phyloP scores from a whole-genome alignment of 2,113 vertebrate species.

The Thinocorus orbignyianus region DNA sequence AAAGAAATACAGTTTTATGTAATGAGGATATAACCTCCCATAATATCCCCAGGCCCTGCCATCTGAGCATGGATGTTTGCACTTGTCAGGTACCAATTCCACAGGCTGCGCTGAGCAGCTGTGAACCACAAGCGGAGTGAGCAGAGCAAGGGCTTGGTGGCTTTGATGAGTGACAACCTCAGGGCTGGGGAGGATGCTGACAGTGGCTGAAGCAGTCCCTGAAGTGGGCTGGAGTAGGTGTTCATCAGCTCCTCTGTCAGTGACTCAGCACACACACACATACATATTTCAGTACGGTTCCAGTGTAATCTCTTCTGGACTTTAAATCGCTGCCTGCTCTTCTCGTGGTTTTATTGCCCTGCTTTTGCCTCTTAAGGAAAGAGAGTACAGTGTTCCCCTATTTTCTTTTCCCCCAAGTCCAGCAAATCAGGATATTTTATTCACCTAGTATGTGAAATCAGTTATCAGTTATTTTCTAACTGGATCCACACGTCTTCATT shows the following conservation, averaged over 20 bases:
- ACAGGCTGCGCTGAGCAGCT: neutral
- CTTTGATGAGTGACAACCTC: neutral
- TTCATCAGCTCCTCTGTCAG: neutral
- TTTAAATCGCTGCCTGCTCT: neutral
- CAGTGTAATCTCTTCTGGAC: neutral
- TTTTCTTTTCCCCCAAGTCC: too few relatives aligned
- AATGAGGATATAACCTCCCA: neutral
- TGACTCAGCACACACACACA: neutral
- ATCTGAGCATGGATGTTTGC: neutral
- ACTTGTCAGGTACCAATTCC: neutral
- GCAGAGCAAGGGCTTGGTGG: neutral
- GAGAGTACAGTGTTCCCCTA: neutral
- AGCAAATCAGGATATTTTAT: neutral
- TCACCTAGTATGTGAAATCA: neutral
- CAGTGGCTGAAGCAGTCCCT: neutral
- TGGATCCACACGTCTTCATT: neutral
- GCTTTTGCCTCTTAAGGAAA: neutral
- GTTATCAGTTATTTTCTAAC: neutral
- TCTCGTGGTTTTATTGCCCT: neutral
- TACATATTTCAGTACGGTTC: neutral
- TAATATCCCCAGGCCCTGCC: neutral
- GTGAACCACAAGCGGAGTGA: fast-evolving
- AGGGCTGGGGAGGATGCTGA: neutral
- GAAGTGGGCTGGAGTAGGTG: neutral
- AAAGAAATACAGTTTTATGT: neutral